Evolutionary conservation across 1,140 invertebrate genomes (phyloP).

Genomic region (Drosophila simulans): DNA sequence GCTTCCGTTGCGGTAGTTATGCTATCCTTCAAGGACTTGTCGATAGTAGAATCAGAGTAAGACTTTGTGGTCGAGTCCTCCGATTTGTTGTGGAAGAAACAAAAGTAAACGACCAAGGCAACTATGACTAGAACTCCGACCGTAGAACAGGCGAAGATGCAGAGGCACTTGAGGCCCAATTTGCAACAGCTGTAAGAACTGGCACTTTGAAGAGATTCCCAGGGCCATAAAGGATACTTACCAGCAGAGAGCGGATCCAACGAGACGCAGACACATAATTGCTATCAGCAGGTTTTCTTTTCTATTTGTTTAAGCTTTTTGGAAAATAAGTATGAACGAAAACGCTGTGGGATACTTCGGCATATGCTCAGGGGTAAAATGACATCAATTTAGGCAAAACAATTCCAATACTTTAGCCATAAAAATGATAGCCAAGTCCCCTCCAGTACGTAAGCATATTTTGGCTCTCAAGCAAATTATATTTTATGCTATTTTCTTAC

Average conservation of each 20-base stretch:
- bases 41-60: not conserved
- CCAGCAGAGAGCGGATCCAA: constrained; percentile 28
- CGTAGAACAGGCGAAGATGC: not conserved
- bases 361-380: constrained; percentile 37
- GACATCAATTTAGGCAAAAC: constrained; percentile 40
- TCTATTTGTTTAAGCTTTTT: constrained; percentile 3
- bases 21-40: not conserved
- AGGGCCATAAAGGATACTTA: constrained; percentile 3
- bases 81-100: constrained; percentile 25
- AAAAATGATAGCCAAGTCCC: constrained; percentile 41
- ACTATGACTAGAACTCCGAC: constrained; percentile 15
- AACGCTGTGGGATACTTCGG: constrained; percentile 13
- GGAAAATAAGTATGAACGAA: constrained; percentile 16
- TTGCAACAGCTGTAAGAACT: constrained; percentile 15
- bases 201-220: not conserved
- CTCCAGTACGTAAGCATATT: constrained; percentile 50
- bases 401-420: constrained; percentile 43
- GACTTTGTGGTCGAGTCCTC: not conserved
- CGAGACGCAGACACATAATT: constrained; percentile 4
- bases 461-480: constrained; percentile 65
- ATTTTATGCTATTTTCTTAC: constrained; percentile 61
- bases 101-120: constrained; percentile 36
- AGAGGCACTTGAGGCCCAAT: constrained; percentile 9
- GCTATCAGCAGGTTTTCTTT: not conserved
- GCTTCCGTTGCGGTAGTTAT: not conserved